Evolutionary conservation across 2,797 vertebrate species (phyloP).

Genomic region (Rhinophrynus dorsalis): DNA sequence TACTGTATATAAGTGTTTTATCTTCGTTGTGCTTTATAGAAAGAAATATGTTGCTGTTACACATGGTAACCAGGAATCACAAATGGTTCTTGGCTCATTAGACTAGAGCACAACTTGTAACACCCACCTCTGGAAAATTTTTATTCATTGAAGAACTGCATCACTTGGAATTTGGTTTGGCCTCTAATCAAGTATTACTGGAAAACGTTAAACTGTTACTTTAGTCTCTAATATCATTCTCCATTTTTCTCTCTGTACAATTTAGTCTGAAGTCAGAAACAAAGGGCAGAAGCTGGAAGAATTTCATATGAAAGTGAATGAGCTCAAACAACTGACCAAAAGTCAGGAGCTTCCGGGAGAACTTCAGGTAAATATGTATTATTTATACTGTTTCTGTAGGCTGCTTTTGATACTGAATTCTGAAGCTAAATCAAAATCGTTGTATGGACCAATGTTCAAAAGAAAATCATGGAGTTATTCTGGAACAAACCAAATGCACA

Average conservation of each 20-base stretch:
- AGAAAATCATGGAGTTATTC: no score
- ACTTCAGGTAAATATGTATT: constrained; percentile 90
- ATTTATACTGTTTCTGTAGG: no score
- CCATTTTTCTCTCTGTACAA: constrained; percentile 34
- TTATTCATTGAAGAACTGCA: constrained; percentile 12
- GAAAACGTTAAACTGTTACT: constrained; percentile 8
- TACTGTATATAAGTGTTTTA: no score
- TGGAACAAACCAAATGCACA: no score
- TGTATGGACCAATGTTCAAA: no score
- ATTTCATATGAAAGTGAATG: constrained; percentile 79
- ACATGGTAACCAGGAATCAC: neutral
- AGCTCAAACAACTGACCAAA: constrained; percentile 80
- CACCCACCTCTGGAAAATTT: constrained; percentile 29
- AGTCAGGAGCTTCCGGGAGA: constrained; percentile 82
- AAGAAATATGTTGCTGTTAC: no score
- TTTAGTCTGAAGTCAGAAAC: constrained; percentile 80
- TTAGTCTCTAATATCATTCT: constrained; percentile 17
- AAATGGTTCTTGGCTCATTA: constrained; percentile 35
- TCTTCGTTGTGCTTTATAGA: no score
- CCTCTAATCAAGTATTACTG: constrained; percentile 9
- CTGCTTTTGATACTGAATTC: no score
- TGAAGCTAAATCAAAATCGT: no score
- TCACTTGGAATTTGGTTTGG: constrained; percentile 16
- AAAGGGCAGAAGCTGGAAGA: constrained; percentile 79
- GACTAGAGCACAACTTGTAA: neutral